Evolutionary conservation across 1,140 invertebrate genomes (phyloP), one percentile per base, ranked within the genome.

Genomic region (Papilio machaon): DNA sequence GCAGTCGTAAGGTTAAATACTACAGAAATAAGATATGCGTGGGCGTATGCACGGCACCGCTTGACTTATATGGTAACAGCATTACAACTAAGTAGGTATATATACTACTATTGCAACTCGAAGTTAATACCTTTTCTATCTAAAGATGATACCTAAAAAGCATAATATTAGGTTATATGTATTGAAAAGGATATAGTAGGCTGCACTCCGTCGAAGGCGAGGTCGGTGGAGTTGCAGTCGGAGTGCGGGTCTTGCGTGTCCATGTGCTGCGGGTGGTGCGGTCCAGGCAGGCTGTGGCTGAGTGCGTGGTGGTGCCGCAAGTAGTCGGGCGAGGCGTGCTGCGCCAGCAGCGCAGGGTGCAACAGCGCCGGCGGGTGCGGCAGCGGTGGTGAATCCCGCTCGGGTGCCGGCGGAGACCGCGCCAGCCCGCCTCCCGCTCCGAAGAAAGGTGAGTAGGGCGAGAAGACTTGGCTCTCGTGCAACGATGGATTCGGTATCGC

Each of bases 401-500:
- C 95, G 83, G 97, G 97, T 86, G 97, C 96, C 82, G 95, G 96
- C 85, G 92, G 95, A 87, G 91, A 95, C 95, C 93, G 93, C 94
- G 91, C 95, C 92, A 95, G 89, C 17, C 95, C 95, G 85, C 91
- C 91, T 46, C 95, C 95, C 89, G 96, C 96, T 79, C 95, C 95
- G 94, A 98, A 98, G 95, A 98, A 98, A 82, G 97, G 97, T 89
- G 97, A 97, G 95, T 98, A 98, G 81, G 98, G 97, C 81, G 97
- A 98, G 94, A 98, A 98, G 86, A 99, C 97, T 95, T 99, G 98
- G 83, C 98, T 98, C 95, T 99, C 98, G 95, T 99, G 98, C 84
- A 99, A 96, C 88, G 98, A 98, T 64, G 98, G 98, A 95, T 99
- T 99, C 78, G 98, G 98, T 94, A 99, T 99, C 90, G 98, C 98